Conservation (phyloP, 2,113 vertebrate species). For the Periophthalmodon schlosseri region DNA sequence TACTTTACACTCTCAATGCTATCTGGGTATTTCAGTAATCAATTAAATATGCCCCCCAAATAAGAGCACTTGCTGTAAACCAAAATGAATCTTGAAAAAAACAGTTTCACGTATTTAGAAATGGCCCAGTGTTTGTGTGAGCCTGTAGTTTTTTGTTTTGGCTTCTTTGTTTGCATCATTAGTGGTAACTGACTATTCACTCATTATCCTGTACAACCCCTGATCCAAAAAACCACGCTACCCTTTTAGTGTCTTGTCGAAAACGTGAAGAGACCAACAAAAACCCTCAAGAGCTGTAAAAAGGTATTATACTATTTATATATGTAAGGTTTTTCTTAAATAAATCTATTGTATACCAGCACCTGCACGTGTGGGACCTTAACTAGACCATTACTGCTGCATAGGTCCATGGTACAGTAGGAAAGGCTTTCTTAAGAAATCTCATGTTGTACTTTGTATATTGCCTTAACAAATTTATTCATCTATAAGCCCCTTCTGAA, state of each 20-base stretch:
- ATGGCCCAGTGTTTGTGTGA: not conserved
- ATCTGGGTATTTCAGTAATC: not conserved
- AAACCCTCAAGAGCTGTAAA: conserved; percentile 97
- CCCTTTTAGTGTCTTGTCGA: conserved; percentile 76
- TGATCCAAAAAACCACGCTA: conserved; percentile 5
- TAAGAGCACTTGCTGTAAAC: not conserved
- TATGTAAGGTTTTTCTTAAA: conserved; percentile 99
- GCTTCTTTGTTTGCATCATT: conserved; percentile 7
- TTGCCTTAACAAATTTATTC: conserved; percentile 99
- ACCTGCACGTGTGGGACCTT: conserved; percentile 76
- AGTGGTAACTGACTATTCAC: conserved; percentile 4
- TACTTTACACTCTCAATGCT: not conserved
- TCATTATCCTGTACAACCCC: not conserved
- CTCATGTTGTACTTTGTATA: conserved; percentile 93
- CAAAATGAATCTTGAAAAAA: not conserved
- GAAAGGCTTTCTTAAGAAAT: conserved; percentile 75
- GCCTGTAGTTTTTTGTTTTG: conserved; percentile 3
- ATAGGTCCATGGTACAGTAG: conserved; percentile 68
- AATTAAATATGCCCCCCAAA: not conserved
- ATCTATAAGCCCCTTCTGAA: conserved; percentile 84
- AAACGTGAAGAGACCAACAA: conserved; percentile 76
- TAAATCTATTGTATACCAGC: conserved; percentile 88
- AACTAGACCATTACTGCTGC: conserved; percentile 68
- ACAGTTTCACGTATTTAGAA: not conserved
- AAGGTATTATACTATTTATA: conserved; percentile 99